Conservation (phyloP, 1,140 invertebrate genomes). For the Pygmarrhopalites habei region DNA sequence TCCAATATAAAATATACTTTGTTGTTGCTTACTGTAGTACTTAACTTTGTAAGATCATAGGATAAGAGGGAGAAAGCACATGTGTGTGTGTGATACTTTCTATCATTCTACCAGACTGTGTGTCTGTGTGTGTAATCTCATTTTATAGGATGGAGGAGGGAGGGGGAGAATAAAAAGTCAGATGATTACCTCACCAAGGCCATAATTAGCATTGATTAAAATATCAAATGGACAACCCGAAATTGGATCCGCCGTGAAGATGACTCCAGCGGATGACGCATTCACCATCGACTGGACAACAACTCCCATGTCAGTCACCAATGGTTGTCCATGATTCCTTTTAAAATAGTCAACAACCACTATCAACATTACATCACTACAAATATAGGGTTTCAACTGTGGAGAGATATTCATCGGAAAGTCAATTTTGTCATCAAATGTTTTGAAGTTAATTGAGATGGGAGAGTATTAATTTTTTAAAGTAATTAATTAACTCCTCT, state of each 20-base stretch:
- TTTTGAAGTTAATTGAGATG: too few relatives aligned
- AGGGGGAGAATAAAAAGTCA: too few relatives aligned
- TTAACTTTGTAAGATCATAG: too few relatives aligned
- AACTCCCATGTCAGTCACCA: slow-evolving; percentile 64
- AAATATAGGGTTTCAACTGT: slow-evolving; percentile 6
- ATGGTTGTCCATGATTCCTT: slow-evolving; percentile 58
- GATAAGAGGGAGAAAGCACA: too few relatives aligned
- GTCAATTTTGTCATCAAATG: too few relatives aligned
- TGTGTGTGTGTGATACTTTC: too few relatives aligned
- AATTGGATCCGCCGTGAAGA: slow-evolving; percentile 70
- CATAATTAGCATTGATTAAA: slow-evolving; percentile 69
- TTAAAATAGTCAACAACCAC: background rate
- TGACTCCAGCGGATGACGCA: slow-evolving; percentile 63
- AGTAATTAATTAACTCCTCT: too few relatives aligned
- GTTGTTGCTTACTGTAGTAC: background rate
- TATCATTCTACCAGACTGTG: too few relatives aligned
- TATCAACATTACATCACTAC: background rate
- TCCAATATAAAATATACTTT: slow-evolving; percentile 25
- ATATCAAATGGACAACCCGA: slow-evolving; percentile 59
- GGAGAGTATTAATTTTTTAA: too few relatives aligned
- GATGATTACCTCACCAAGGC: slow-evolving; percentile 62
- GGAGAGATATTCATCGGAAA: background rate
- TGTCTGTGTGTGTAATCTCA: too few relatives aligned
- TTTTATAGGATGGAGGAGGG: too few relatives aligned
- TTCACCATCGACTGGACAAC: slow-evolving; percentile 70